A percentile compares a stretch with the other conserved stretches of the same genome.
Conservation (phyloP, 2,888 invertebrate species). For the Hypolimnas misippus region DNA sequence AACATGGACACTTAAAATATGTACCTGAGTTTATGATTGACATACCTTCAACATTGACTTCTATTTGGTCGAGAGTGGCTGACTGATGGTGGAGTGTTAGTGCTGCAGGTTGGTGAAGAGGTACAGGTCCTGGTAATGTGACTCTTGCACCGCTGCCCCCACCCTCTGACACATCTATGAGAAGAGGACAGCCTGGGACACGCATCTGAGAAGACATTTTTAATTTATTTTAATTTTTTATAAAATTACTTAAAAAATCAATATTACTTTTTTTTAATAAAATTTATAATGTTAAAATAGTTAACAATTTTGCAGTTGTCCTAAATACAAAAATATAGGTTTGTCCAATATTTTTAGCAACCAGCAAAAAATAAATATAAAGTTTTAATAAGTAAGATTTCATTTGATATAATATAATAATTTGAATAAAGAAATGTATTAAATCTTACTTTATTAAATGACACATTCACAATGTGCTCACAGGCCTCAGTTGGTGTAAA, state of each 20-base stretch:
- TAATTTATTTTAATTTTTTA: no score
- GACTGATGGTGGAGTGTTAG: slow-evolving; percentile 91
- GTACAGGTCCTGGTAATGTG: slow-evolving; percentile 88
- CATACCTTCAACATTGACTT: slow-evolving; percentile 98
- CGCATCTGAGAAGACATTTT: slow-evolving; percentile 73
- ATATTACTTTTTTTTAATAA: no score
- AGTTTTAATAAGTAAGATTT: no score
- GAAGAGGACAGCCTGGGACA: slow-evolving; percentile 95
- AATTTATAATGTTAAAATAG: no score
- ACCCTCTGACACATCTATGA: slow-evolving; percentile 88
- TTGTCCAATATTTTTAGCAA: no score
- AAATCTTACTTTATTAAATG: slow-evolving; percentile 94
- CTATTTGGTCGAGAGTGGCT: slow-evolving; percentile 95
- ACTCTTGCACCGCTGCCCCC: slow-evolving; percentile 87
- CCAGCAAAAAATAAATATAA: no score
- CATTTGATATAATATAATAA: no score
- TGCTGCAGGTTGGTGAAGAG: slow-evolving; percentile 88
- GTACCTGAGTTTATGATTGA: slow-evolving; percentile 20
- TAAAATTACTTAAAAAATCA: no score
- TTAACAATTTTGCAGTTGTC: no score
- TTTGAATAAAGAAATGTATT: no score
- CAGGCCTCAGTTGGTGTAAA: slow-evolving; percentile 97
- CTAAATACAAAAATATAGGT: no score
- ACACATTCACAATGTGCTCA: slow-evolving; percentile 97
- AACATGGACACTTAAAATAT: background rate